Conservation (phyloP, 2,113 vertebrate species). For the Epinephelus cyanopodus region DNA sequence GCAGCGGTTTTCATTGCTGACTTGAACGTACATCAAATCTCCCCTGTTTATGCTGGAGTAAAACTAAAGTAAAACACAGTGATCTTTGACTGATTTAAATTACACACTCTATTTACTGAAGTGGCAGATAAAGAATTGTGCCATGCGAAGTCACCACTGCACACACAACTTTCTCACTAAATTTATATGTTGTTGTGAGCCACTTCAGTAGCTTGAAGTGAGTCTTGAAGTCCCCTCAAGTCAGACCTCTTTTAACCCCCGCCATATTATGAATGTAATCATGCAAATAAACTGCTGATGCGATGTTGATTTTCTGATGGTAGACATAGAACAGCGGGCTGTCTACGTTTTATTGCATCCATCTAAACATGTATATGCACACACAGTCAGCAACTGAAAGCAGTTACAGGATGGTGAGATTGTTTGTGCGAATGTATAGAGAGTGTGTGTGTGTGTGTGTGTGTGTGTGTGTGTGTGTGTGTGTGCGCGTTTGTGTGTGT, state of each 20-base stretch:
- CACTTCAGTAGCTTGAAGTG: conserved; percentile 12
- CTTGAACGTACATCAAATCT: neutral
- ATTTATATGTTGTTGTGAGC: neutral
- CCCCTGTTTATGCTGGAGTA: neutral
- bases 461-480: conserved; percentile 7
- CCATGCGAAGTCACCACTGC: neutral
- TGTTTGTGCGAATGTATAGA: neutral
- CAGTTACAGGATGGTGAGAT: neutral
- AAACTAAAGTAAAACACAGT: too few relatives aligned
- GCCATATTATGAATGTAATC: neutral
- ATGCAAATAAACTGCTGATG: conserved; percentile 9
- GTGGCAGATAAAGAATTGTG: neutral
- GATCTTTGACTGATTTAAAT: neutral
- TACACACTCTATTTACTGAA: neutral
- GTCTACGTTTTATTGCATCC: neutral
- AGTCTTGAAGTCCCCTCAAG: neutral
- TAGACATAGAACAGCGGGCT: neutral
- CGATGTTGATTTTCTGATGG: neutral
- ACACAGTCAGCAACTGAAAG: neutral
- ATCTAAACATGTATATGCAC: neutral
- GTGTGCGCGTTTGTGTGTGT: conserved; percentile 2
- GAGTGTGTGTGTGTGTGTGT: neutral
- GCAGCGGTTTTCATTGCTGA: conserved; percentile 22
- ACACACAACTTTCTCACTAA: neutral
- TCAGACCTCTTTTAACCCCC: neutral